Evolutionary conservation across 2,888 invertebrate species (phyloP), one percentile per base, ranked within the genome.

Genomic region (Dysmachus trigonus): DNA sequence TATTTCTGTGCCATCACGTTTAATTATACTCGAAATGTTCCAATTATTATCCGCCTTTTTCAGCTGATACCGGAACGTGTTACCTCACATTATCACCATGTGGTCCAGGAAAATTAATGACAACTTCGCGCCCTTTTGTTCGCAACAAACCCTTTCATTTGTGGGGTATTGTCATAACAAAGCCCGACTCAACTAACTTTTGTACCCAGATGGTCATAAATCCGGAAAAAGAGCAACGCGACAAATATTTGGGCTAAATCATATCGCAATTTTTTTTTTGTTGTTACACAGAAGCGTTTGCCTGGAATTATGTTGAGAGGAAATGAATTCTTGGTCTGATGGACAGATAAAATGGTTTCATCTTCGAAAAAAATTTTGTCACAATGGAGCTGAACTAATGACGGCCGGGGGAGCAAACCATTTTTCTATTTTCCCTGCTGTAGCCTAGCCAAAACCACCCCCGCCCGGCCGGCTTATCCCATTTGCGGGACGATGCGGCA

Each of bases 301-400:
- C 38, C 38, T 22, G 38, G 38, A 35, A 74, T 74, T 74, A 38
- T 33, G 74, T 79, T n/a, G 15, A 27, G 7, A 27, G 7, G 31
- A 79, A 47, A 41, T 51, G 79, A 47, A 51, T 79, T 79, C 51
- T 31, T 62, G 62, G 10, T 33, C 15, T 27, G 51, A 30, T 79
- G 79, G 79, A 51, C 79, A 79, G 51, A 79, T 51, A 79, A 51
- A 79, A 79, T 79, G 79, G 27, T 47, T 79, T 79, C 51, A 79
- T 79, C 31, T 51, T 31, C 47, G 27, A 30, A 79, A 51, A n/a
- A 79, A 79, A 79, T 51, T 79, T 62, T 6, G 18, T 51, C 79
- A 79, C 79, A 79, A 79, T 79, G 31, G 79, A 53, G 15, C 79
- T 7, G 53, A 77, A 77, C 77, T 77, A 77, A 79, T 79, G 79